Evolutionary conservation across 2,797 vertebrate genomes (phyloP).

Genomic region (Hemibagrus guttatus): DNA sequence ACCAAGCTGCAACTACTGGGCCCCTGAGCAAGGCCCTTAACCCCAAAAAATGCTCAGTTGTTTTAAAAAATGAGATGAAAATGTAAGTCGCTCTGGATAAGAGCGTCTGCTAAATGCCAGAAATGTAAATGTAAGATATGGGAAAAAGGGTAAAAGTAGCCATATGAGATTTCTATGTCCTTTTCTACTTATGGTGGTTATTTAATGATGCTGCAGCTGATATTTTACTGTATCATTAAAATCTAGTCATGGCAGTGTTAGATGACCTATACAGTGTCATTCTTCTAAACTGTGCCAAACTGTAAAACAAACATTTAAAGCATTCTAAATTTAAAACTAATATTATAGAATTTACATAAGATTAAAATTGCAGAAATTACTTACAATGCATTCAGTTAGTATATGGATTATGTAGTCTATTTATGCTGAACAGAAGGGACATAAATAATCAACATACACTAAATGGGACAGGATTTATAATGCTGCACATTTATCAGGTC

Average conservation of each 20-base stretch:
- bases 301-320: not conserved
- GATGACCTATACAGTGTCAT: not conserved
- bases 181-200: not conserved
- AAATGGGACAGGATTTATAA: not conserved
- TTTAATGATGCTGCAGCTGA: not conserved
- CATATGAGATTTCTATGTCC: not conserved
- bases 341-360: not conserved
- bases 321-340: not conserved
- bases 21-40: no score
- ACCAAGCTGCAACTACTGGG: no score
- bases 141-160: not conserved
- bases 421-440: not conserved
- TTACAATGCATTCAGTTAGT: not conserved
- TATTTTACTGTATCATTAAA: not conserved
- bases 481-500: not conserved
- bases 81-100: no score
- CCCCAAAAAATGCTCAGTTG: no score
- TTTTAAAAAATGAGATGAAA: no score
- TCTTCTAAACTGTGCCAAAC: not conserved
- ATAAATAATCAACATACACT: not conserved
- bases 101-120: no score
- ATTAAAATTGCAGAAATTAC: not conserved
- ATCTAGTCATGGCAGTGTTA: not conserved
- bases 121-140: no score
- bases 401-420: not conserved